Base-by-base conservation (phyloP, 1,140 invertebrate species). In the Epicauta chinensis region DNA sequence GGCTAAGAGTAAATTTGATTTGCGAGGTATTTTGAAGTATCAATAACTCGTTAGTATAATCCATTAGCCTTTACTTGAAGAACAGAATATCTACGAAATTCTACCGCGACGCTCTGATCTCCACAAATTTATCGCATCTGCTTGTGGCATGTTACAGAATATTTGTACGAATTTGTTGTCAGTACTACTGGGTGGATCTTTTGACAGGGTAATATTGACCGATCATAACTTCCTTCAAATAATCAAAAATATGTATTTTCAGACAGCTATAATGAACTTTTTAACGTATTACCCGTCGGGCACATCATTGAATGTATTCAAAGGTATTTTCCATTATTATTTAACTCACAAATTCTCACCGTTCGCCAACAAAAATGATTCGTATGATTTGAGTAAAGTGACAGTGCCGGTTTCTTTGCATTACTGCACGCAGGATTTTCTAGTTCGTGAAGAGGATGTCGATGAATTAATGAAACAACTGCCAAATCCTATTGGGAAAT, bases 381-480 rank as follows among this genome's bases (percentile, higher is more conserved):
- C 66, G 1, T 84, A 83, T 56, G 73, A 81, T 55, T 60, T 83
- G n/a, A 69, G 69, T 1, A 77, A 77, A 54, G 77, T 89, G 11
- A 79, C 73, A 1, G 75, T 77, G 10, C 85, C 84, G n/a, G 75
- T 80, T 1, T 52, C 40, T 47, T 37, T 17, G 3, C 16, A 35
- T 16, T 10, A 14, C n/a, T n/a, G 16, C 32, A 14, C 16, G 12
- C 31, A 36, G 17, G 12, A 36, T 53, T 69, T 77, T 23, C 63
- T 23, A 7, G 7, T 23, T 23, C 4, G 7, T 23, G 7, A 23
- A 3, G 4, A 78, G 65, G 84, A 89, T 64, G 79, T 88, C 0
- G 68, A 75, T 39, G 70, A 68, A 62, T 71, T 86, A 4, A 65
- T 67, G 2, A 65, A 40, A 2, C 63, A 68, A 35, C 56, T 83